Evolutionary conservation across 2,888 invertebrate species (phyloP).

Genomic region (Pheosia tremula): DNA sequence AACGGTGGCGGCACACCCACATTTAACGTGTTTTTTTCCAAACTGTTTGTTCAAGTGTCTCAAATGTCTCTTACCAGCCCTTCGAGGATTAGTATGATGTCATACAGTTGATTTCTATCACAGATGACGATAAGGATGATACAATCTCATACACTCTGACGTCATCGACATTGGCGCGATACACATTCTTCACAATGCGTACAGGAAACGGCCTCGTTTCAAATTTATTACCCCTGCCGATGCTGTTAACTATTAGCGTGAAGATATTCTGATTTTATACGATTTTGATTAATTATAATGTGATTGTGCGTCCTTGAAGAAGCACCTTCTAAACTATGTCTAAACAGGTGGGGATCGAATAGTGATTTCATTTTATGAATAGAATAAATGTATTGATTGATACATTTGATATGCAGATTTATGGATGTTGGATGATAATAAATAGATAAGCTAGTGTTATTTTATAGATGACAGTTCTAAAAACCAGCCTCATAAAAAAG

Average conservation of each 20-base stretch:
- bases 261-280: background rate
- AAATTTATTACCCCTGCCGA: background rate
- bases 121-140: background rate
- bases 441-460: too few relatives aligned
- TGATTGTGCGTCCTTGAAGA: background rate
- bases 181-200: background rate
- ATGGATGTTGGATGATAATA: too few relatives aligned
- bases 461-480: too few relatives aligned
- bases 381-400: background rate
- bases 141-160: background rate
- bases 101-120: background rate
- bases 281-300: background rate
- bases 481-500: too few relatives aligned
- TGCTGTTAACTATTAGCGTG: background rate
- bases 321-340: background rate
- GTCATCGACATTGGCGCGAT: background rate
- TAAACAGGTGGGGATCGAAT: background rate
- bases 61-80: too few relatives aligned
- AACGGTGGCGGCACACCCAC: too few relatives aligned
- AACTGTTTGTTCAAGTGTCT: too few relatives aligned
- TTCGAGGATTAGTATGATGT: too few relatives aligned
- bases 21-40: too few relatives aligned
- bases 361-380: conserved; percentile 3
- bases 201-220: background rate
- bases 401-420: too few relatives aligned